Base-by-base conservation (phyloP, 2,113 vertebrate species). In the Craseonycteris thonglongyai region DNA sequence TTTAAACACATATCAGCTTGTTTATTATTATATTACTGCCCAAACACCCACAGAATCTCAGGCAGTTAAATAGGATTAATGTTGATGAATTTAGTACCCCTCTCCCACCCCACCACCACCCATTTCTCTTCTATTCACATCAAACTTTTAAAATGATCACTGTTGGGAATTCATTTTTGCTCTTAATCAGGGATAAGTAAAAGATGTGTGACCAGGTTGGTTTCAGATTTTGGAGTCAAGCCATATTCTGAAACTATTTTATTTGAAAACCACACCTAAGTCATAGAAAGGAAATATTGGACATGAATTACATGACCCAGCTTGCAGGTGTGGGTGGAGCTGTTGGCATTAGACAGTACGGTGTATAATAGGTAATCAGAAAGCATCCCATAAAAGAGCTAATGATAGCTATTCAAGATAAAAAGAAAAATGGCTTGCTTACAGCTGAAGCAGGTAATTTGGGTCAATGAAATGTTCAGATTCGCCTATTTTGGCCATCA, bases 251-350 rank as follows among this genome's bases (percentile, higher is more conserved):
- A n/a, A 83, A 95, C 54, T n/a, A 0, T 92, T 97, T 96, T 94
- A 58, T 96, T 96, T 97, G 88, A 30, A 97, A 42, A 47, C 79
- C 79, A 69, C 28, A 92, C n/a, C 49, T 90, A 91, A 76, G 5
- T 93, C 65, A 33, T 59, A 95, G 35, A 21, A 71, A 92, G 45
- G 56, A 96, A 93, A 40, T 40, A 94, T 59, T 24, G 5, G 68
- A 75, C 14, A 59, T 80, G 3, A 49, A 66, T 68, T 75, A 84
- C 2, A 38, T 47, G 22, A 26, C 74, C n/a, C 9, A 75, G 38
- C 21, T 28, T 91, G 85, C 13, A 54, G 12, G 2, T 93, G 1
- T 30, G 79, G 13, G 1, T 88, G 85, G 78, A 93, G 22, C 42
- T 71, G 28, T 6, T 49, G 35, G 13, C 10, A 65, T 86, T 89